phyloP scores from a whole-genome alignment of 2,113 vertebrate species.

The Corythoichthys haematopterus region DNA sequence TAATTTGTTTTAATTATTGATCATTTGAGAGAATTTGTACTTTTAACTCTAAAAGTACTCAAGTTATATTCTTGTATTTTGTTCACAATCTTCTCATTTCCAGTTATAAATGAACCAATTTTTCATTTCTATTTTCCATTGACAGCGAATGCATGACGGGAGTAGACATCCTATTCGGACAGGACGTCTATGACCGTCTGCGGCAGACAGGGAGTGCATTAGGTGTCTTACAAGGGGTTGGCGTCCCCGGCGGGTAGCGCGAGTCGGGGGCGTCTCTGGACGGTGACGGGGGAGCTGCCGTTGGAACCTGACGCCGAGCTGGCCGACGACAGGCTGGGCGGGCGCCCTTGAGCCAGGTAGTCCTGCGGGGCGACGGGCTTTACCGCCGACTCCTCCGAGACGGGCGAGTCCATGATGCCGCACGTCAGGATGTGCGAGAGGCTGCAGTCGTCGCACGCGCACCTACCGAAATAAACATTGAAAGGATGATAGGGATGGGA shows the following conservation, averaged over 20 bases:
- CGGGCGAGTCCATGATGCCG: conserved; percentile 94
- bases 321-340: conserved; percentile 90
- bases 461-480: conserved; percentile 66
- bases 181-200: too few relatives aligned
- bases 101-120: too few relatives aligned
- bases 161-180: too few relatives aligned
- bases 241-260: conserved; percentile 76
- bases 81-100: too few relatives aligned
- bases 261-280: conserved; percentile 85
- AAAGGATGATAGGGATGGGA: too few relatives aligned
- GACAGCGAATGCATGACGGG: too few relatives aligned
- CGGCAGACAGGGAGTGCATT: background rate
- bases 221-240: conserved; percentile 83
- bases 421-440: conserved; percentile 97
- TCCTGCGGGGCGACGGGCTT: conserved; percentile 79
- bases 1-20: too few relatives aligned
- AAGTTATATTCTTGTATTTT: too few relatives aligned
- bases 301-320: conserved; percentile 92
- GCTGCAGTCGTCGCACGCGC: conserved; percentile 97
- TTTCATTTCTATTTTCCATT: too few relatives aligned
- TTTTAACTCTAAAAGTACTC: too few relatives aligned
- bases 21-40: too few relatives aligned
- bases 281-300: conserved; percentile 88
- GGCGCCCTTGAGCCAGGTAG: conserved; percentile 85
- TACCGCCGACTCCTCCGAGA: conserved; percentile 84